These are phyloP conservation scores for Zonitis immaculata DNA, from an alignment of 2,888 invertebrate species.

Conservation along the genomic window DNA sequence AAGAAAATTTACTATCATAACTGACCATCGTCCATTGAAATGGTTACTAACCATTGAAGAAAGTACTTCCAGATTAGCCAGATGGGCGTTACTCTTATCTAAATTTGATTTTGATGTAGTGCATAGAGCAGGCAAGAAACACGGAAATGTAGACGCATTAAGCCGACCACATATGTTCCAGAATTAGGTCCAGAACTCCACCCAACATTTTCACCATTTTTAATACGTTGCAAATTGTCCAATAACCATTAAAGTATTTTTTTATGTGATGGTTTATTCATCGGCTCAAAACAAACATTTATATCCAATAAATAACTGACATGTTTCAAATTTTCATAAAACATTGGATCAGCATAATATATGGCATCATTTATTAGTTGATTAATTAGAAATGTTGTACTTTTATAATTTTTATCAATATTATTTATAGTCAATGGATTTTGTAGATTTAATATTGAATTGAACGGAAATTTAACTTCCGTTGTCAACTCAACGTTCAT, in stretches of 20 bases:
- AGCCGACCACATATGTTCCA: neutral
- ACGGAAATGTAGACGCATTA: constrained; percentile 1
- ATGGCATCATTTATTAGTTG: neutral
- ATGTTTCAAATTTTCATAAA: neutral
- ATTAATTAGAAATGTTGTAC: neutral
- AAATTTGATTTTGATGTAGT: constrained; percentile 6
- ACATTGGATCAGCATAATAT: neutral
- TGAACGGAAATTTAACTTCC: neutral
- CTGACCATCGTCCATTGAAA: constrained; percentile 5
- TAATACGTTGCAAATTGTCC: neutral
- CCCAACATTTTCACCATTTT: neutral
- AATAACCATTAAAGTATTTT: neutral
- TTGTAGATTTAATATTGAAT: neutral
- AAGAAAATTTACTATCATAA: constrained; percentile 3
- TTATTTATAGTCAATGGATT: neutral
- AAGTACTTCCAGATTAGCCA: neutral
- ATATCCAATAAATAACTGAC: neutral
- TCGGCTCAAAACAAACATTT: neutral
- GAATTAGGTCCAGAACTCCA: neutral
- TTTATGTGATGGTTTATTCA: neutral
- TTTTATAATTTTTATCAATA: neutral
- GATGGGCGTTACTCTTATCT: constrained; percentile 1
- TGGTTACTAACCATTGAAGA: constrained; percentile 6
- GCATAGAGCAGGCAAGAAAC: neutral
- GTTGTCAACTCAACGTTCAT: no score